These are phyloP conservation scores for Sympetrum striolatum DNA, from an alignment of 2,888 invertebrate species.

Conservation along the genomic window DNA sequence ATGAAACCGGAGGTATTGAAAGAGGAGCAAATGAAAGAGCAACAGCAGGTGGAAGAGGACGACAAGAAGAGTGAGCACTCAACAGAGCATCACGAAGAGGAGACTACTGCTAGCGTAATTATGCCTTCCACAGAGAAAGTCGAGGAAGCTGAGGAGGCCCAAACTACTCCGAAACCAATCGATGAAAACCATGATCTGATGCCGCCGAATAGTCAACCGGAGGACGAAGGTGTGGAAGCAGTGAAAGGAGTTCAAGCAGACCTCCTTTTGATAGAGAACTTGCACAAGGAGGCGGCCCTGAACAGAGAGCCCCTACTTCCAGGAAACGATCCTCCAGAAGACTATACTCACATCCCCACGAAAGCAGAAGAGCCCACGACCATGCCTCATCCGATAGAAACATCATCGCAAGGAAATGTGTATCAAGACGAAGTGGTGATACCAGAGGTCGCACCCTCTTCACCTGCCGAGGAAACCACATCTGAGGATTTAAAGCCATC, in stretches of 20 bases:
- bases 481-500: not conserved
- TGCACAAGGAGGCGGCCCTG: slow-evolving; percentile 4
- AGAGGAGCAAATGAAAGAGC: not conserved
- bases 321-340: slow-evolving; percentile 50
- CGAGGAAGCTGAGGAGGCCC: not conserved
- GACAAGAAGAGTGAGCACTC: not conserved
- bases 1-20: not conserved
- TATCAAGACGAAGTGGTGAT: not conserved
- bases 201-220: not conserved
- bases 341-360: slow-evolving; percentile 52
- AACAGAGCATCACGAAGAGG: slow-evolving; percentile 45
- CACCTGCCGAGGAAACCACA: not conserved
- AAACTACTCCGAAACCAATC: not conserved
- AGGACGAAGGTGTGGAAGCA: not conserved
- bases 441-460: not conserved
- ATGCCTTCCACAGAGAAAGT: slow-evolving; percentile 41
- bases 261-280: not conserved
- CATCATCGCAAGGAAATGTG: not conserved
- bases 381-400: not conserved
- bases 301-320: slow-evolving; percentile 38
- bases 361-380: slow-evolving; percentile 38
- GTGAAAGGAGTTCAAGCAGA: not conserved
- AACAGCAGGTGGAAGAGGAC: not conserved
- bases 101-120: slow-evolving; percentile 44
- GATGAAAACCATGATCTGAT: not conserved